Percentiles rank a stretch among this genome's conserved stretches.
Evolutionary conservation across 1,140 invertebrate species (phyloP).

Genomic region (Trichoplusia ni): DNA sequence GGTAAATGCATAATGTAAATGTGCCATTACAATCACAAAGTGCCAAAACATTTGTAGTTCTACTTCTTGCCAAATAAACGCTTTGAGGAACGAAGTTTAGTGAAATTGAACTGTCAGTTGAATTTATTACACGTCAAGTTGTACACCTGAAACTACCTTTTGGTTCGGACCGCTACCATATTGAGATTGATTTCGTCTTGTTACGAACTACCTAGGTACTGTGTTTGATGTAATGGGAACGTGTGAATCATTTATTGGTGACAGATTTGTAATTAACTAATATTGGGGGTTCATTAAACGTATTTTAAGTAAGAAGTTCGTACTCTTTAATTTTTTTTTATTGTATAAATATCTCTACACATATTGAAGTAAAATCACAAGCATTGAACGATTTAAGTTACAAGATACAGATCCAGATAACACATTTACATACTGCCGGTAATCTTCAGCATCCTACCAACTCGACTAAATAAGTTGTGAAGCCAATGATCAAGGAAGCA

Average conservation of each 20-base stretch:
- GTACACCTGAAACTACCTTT: neutral
- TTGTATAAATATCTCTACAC: too few relatives aligned
- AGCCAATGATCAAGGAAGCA: too few relatives aligned
- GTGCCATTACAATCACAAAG: neutral
- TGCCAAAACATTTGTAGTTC: conserved; percentile 6
- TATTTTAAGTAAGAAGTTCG: too few relatives aligned
- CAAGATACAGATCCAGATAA: too few relatives aligned
- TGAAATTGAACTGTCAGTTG: conserved; percentile 17
- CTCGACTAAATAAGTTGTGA: too few relatives aligned
- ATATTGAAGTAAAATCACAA: too few relatives aligned
- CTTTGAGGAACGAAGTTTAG: neutral
- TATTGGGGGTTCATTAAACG: neutral
- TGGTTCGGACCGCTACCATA: neutral
- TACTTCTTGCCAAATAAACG: conserved; percentile 3
- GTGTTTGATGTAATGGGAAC: neutral
- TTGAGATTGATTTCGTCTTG: conserved; percentile 14
- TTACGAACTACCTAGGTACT: neutral
- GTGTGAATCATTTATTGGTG: neutral
- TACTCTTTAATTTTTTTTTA: too few relatives aligned
- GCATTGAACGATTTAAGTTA: too few relatives aligned
- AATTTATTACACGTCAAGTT: conserved; percentile 12
- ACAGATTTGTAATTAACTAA: neutral
- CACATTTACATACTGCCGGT: too few relatives aligned
- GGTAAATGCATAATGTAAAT: conserved; percentile 13
- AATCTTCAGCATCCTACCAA: too few relatives aligned